A percentile compares a stretch with the other conserved stretches of the same genome.
Evolutionary conservation across 2,888 invertebrate species (phyloP).

Genomic region (Adineta ricciae): DNA sequence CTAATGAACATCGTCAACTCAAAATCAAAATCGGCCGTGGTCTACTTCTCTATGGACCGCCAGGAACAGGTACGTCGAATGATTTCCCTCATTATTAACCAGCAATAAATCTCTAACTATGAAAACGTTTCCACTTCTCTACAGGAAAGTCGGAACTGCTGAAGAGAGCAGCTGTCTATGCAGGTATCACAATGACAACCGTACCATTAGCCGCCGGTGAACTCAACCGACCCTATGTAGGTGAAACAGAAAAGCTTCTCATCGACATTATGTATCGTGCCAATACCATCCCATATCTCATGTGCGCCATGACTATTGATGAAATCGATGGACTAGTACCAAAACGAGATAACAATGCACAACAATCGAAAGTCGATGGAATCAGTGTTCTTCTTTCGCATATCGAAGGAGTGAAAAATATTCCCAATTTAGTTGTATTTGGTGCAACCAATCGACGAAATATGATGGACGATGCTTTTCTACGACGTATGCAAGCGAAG

Average conservation of each 20-base stretch:
- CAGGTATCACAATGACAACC: not conserved
- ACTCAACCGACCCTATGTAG: not conserved
- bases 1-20: not conserved
- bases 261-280: not conserved
- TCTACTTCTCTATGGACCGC: not conserved
- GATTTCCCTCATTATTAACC: not conserved
- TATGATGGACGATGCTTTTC: conserved; percentile 6
- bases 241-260: conserved; percentile 10
- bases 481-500: not conserved
- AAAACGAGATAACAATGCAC: not conserved
- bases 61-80: not conserved
- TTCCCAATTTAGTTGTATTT: not conserved
- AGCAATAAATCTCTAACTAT: too few relatives aligned
- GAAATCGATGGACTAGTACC: conserved; percentile 16
- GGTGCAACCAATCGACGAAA: not conserved
- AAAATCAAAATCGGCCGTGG: not conserved
- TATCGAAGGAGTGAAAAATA: not conserved
- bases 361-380: conserved; percentile 2
- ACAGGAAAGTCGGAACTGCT: not conserved
- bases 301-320: conserved; percentile 7
- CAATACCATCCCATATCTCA: not conserved
- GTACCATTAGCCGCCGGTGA: not conserved
- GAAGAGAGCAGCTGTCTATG: not conserved
- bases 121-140: not conserved
- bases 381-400: not conserved